phyloP scores from a whole-genome alignment of 2,888 invertebrate genomes.

The Aspidiotus destructor region DNA sequence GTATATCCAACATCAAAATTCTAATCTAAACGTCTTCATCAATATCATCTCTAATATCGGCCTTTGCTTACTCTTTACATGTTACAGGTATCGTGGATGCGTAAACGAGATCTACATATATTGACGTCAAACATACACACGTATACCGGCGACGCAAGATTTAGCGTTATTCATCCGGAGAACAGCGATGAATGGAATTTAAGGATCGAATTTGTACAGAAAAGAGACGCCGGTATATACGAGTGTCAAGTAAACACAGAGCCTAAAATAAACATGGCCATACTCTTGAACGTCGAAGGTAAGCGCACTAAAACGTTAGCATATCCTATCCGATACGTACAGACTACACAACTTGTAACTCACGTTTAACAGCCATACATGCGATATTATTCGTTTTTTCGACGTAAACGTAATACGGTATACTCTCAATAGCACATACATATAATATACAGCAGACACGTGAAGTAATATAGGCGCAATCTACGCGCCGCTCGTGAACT shows the following conservation, averaged over 20 bases:
- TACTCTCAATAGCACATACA: too few relatives aligned
- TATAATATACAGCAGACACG: too few relatives aligned
- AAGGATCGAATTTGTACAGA: constrained; percentile 72
- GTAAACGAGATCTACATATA: constrained; percentile 72
- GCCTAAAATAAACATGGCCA: constrained; percentile 77
- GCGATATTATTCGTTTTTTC: too few relatives aligned
- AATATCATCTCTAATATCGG: constrained; percentile 1
- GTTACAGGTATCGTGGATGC: constrained; percentile 70
- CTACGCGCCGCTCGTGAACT: not conserved
- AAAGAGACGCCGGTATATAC: constrained; percentile 72
- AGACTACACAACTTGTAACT: too few relatives aligned
- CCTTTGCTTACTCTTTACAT: constrained; percentile 22
- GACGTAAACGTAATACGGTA: too few relatives aligned
- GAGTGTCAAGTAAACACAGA: constrained; percentile 86
- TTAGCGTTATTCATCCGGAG: constrained; percentile 73
- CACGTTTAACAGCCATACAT: too few relatives aligned
- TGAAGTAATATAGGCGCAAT: too few relatives aligned
- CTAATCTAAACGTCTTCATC: not conserved
- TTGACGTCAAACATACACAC: constrained; percentile 74
- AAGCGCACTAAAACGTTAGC: constrained; percentile 41
- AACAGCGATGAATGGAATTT: constrained; percentile 80
- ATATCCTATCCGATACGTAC: too few relatives aligned
- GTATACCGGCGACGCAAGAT: constrained; percentile 77
- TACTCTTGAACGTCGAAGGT: constrained; percentile 73
- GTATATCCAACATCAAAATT: too few relatives aligned